phyloP scores from a whole-genome alignment of 37 sponge, comb jelly and placozoan species.

The Spongia lamella region DNA sequence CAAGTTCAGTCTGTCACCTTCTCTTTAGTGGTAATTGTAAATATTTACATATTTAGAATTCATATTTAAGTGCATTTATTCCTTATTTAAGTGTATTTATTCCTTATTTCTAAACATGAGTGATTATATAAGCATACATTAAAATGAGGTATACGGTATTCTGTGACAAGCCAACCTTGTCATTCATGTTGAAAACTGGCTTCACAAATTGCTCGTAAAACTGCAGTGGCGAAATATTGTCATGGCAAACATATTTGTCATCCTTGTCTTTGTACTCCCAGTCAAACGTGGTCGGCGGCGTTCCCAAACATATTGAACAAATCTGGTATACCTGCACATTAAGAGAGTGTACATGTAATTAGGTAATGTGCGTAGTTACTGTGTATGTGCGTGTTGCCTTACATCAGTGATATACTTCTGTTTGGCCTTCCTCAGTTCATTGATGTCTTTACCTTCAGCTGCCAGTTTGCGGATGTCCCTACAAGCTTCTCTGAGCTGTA shows the following conservation, averaged over 20 bases:
- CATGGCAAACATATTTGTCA: not conserved
- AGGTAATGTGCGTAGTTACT: not conserved
- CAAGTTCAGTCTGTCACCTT: too few species aligned
- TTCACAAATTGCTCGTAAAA: slow-evolving; percentile 22
- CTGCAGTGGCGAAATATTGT: slow-evolving; percentile 15
- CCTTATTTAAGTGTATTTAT: too few species aligned
- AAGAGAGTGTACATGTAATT: not conserved
- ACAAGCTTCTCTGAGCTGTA: slow-evolving; percentile 27
- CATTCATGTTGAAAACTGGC: slow-evolving; percentile 33
- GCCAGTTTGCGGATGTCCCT: slow-evolving; percentile 8
- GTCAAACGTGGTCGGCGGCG: slow-evolving; percentile 26
- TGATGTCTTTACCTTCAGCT: slow-evolving; percentile 20
- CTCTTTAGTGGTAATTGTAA: too few species aligned
- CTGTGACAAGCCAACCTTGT: slow-evolving; percentile 14
- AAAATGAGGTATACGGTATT: too few species aligned
- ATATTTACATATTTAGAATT: too few species aligned
- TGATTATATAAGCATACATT: too few species aligned
- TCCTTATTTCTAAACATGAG: too few species aligned
- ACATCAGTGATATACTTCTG: not conserved
- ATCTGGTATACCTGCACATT: slow-evolving; percentile 21
- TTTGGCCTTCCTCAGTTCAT: slow-evolving; percentile 1
- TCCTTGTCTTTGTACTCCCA: slow-evolving; percentile 39
- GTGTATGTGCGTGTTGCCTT: too few species aligned
- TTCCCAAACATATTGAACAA: slow-evolving; percentile 28
- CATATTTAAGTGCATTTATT: too few species aligned